phyloP scores from a whole-genome alignment of 2,888 invertebrate species.

The Campoplex nolae region DNA sequence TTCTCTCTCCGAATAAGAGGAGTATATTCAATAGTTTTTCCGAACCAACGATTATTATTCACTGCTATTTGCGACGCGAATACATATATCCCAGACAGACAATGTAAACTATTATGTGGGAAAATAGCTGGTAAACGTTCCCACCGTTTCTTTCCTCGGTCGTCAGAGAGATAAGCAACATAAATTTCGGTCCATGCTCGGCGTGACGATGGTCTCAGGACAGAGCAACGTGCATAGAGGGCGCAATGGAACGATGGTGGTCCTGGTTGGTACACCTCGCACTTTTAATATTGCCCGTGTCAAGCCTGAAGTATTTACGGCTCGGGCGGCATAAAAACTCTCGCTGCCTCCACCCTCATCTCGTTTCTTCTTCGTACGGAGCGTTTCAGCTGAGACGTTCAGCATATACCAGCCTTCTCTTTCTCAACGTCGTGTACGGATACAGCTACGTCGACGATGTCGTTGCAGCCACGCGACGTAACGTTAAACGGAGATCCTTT shows the following conservation, averaged over 20 bases:
- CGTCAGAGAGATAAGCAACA: constrained; percentile 77
- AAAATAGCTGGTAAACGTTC: constrained; percentile 70
- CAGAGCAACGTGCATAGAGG: constrained; percentile 38
- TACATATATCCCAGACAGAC: constrained; percentile 3
- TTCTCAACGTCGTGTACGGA: neutral
- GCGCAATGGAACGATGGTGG: constrained; percentile 76
- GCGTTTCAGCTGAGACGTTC: constrained; percentile 54
- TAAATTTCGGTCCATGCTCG: constrained; percentile 77
- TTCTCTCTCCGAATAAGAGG: neutral
- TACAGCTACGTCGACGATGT: constrained; percentile 46
- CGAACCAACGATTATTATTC: neutral
- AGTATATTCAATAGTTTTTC: neutral
- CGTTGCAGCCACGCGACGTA: constrained; percentile 54
- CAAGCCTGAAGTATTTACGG: constrained; percentile 82
- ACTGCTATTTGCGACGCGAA: neutral
- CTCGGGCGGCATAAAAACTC: constrained; percentile 73
- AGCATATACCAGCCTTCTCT: neutral
- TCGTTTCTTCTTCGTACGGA: constrained; percentile 68
- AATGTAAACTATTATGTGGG: neutral
- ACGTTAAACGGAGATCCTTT: constrained; percentile 60
- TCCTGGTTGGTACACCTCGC: constrained; percentile 76
- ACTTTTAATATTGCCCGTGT: constrained; percentile 82
- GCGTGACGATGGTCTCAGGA: constrained; percentile 30
- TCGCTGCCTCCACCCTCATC: constrained; percentile 43
- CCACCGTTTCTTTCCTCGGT: constrained; percentile 46